These are phyloP conservation scores for Platalea minor DNA, from an alignment of 2,797 vertebrate genomes.

Conservation along the genomic window DNA sequence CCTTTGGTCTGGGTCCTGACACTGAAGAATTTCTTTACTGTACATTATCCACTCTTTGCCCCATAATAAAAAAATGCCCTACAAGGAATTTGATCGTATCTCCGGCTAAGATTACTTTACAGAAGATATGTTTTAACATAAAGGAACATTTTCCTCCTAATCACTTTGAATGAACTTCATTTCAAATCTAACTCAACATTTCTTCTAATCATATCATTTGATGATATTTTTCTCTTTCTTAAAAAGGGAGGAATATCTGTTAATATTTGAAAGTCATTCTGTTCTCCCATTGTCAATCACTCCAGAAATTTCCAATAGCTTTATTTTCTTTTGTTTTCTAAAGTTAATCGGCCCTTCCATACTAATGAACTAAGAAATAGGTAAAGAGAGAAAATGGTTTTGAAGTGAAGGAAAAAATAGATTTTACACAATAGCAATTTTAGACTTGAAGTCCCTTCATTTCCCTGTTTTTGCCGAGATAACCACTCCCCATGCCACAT, in stretches of 20 bases:
- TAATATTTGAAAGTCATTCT: not conserved
- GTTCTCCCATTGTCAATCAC: not conserved
- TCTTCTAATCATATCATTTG: not conserved
- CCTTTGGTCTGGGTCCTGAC: not conserved
- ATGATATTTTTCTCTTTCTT: not conserved
- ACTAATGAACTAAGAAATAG: not conserved
- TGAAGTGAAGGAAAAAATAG: not conserved
- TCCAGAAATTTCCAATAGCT: not conserved
- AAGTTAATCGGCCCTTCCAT: not conserved
- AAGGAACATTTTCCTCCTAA: not conserved
- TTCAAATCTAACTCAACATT: not conserved
- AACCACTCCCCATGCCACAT: not conserved
- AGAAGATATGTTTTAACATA: not conserved
- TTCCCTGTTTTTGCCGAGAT: not conserved
- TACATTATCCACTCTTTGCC: not conserved
- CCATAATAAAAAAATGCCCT: not conserved
- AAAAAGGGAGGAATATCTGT: not conserved
- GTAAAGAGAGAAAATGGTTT: not conserved
- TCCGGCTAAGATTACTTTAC: not conserved
- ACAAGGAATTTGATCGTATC: not conserved
- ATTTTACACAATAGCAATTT: not conserved
- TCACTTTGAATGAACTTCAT: not conserved
- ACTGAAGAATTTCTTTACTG: not conserved
- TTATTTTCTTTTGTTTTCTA: not conserved
- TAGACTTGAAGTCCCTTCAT: not conserved